These are phyloP conservation scores for Sesamia nonagrioides DNA, from an alignment of 1,140 invertebrate genomes.

Conservation along the genomic window DNA sequence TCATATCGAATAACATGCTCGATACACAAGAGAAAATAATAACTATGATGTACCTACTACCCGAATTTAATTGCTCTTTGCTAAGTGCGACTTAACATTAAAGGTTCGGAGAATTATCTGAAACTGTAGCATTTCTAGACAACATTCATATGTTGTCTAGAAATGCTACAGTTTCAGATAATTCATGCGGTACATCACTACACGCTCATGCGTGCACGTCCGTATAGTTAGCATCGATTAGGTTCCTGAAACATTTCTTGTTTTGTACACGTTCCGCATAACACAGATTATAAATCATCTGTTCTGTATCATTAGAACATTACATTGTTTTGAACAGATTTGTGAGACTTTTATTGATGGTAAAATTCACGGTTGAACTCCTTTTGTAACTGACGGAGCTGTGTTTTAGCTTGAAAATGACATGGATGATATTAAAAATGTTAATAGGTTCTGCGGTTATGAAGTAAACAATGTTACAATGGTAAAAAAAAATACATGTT, in stretches of 20 bases:
- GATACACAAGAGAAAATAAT: slow-evolving; percentile 2
- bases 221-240: slow-evolving; percentile 29
- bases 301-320: no score
- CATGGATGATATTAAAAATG: neutral
- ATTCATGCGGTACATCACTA: no score
- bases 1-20: neutral
- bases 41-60: neutral
- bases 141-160: slow-evolving; percentile 16
- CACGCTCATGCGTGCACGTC: no score
- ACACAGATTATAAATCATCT: slow-evolving; percentile 12
- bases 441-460: neutral
- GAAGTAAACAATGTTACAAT: neutral
- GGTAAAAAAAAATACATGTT: no score
- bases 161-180: no score
- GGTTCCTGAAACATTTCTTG: slow-evolving; percentile 25
- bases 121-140: neutral
- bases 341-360: slow-evolving; percentile 45
- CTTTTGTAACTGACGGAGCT: neutral
- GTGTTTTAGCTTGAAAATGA: neutral
- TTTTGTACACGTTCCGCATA: slow-evolving; percentile 40
- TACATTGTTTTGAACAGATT: slow-evolving; percentile 14
- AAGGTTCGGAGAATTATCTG: slow-evolving; percentile 5
- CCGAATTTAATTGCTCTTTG: slow-evolving; percentile 6
- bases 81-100: slow-evolving; percentile 11
- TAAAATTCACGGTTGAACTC: slow-evolving; percentile 28